Evolutionary conservation across 1,140 invertebrate species (phyloP), one percentile per base, ranked within the genome.

Genomic region (Acromyrmex charruanus): DNA sequence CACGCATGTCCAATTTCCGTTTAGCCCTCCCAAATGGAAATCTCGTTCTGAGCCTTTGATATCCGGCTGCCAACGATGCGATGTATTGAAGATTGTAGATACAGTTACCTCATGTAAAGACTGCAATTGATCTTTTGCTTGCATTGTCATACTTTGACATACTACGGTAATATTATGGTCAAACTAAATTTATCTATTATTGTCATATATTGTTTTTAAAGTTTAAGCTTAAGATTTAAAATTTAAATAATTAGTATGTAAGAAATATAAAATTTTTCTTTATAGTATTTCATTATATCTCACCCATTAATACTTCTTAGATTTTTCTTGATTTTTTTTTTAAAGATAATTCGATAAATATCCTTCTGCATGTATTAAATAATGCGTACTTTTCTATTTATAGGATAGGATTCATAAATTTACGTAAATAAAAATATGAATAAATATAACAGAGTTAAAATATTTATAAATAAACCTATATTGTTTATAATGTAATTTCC

Each of bases 1-100:
- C 69, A 75, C 55, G 80, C 39, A 61, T 51, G 39, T 84, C 25
- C 69, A 84, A 84, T 84, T 84, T 84, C 80, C 69, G 80, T 61
- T 51, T 69, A 55, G 18, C 16, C 25, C 53, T 74, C 18, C 25
- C 53, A 61, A 84, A 75, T 75, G 55, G 80, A 84, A 84, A 84
- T 75, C 69, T 61, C 39, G 18, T 61, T 84, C 18, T 49, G n/a
- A 31, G 63, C 69, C 80, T 84, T 63, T 75, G 69, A 84, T 75
- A 84, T 84, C 55, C 69, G 69, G 25, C 68, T 74, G 68, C 55
- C 69, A 84, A 49, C 18, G 10, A 39, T 58, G 16, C 14, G 16
- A 39, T 81, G 5, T 35, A 74, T 51, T 31, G 18, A 74, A 84
- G 28, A 61, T 51, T 51, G 53, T 28, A 75, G 2, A 2, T 75